These are phyloP conservation scores for Anseranas semipalmata DNA, from an alignment of 2,113 vertebrate species.

Conservation along the genomic window DNA sequence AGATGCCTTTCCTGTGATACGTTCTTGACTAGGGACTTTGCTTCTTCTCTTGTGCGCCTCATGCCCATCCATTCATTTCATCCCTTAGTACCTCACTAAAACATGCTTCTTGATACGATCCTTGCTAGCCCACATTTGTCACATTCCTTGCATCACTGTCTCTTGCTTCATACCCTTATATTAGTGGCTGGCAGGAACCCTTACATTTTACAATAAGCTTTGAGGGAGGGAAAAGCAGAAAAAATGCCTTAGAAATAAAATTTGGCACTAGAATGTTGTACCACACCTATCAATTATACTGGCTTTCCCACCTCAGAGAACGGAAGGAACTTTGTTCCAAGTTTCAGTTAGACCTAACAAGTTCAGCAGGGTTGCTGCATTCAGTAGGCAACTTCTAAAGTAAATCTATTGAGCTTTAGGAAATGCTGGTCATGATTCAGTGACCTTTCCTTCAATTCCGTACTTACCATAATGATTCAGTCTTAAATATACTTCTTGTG, in stretches of 20 bases:
- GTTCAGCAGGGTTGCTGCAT: not conserved
- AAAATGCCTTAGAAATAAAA: not conserved
- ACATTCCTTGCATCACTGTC: not conserved
- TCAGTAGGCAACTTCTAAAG: not conserved
- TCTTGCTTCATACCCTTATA: not conserved
- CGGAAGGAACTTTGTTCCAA: not conserved
- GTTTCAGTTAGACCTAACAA: not conserved
- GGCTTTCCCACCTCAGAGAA: not conserved
- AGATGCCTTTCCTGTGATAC: slow-evolving; percentile 11
- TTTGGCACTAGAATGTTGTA: not conserved
- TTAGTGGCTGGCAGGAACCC: not conserved
- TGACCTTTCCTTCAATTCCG: not conserved
- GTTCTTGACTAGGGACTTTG: not conserved
- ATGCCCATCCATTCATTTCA: not conserved
- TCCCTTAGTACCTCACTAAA: not conserved
- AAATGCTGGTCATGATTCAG: not conserved
- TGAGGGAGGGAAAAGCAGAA: not conserved
- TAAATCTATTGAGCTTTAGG: not conserved
- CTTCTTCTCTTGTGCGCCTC: not conserved
- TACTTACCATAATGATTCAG: rapidly evolving
- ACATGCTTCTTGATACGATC: not conserved
- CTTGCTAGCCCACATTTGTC: not conserved
- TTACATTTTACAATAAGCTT: not conserved
- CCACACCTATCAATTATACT: not conserved
- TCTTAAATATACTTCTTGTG: not conserved